Base-by-base conservation (phyloP, 2,888 invertebrate genomes). In the Cantharis lateralis region DNA sequence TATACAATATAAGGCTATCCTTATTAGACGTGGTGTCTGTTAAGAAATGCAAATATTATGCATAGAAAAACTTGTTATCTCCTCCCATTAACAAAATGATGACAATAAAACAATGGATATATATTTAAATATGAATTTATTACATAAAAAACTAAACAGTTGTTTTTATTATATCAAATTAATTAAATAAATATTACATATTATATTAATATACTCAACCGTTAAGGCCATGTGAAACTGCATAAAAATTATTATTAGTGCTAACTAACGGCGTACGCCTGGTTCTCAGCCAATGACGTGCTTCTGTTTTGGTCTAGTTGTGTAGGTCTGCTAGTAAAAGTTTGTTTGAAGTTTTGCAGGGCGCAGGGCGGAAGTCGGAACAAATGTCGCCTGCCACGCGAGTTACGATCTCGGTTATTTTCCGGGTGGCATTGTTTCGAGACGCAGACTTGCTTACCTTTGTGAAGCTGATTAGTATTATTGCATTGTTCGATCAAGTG, bases 321-420 rank as follows among this genome's bases (percentile, higher is more conserved):
- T 28, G 26, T 3, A 28, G 26, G 10, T 28, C 26, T 11, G 26
- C n/a, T n/a, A n/a, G n/a, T n/a, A n/a, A n/a, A n/a, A n/a, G n/a
- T n/a, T n/a, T n/a, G n/a, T n/a, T n/a, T n/a, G n/a, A n/a, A n/a
- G n/a, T n/a, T 76, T 76, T 74, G 74, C 78, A 79, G 78, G 77
- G 79, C 70, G 72, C 69, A 76, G 78, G 79, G 76, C 80, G 82
- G 82, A 81, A 81, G 78, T 78, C 74, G 77, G 79, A 75, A 81
- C 82, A 82, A 82, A 81, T 81, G 82, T 81, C 80, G 76, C 81
- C 80, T 76, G 80, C 79, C 78, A 77, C 75, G 72, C 74, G 78
- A 79, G 80, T 81, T 80, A 81, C 80, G 80, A 81, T 81, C 80
- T 76, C 70, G 76, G 80, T 76, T 79, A 80, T 79, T 81, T 81